Base-by-base conservation (phyloP, 2,797 vertebrate species). In the Smutsia temminckii region DNA sequence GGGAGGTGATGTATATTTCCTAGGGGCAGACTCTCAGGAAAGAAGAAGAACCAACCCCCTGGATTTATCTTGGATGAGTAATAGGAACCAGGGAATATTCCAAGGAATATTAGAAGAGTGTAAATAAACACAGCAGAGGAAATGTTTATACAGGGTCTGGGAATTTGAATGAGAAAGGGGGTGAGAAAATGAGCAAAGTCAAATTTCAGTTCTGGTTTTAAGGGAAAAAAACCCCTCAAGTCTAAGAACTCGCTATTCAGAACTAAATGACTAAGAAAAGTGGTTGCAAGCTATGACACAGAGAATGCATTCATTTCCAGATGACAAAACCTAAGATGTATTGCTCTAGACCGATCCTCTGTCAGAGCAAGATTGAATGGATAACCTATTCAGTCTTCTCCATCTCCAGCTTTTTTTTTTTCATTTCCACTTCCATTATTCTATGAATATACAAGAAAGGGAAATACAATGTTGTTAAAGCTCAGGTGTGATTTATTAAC, bases 401-500 rank as follows among this genome's bases (percentile, higher is more conserved):
- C 23, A 55, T 69, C 74, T 77, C 86, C 18, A 42, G 64, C 27
- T 40, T 40, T 40, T 11, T 46, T 92, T 74, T 85, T 93, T 92
- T 93, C 92, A 94, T 83, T 97, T 91, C 64, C 51, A 91, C 49
- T 94, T 95, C 69, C 87, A 93, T 95, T 95, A 95, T 93, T 89
- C 89, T 87, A 64, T 93, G 93, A 96, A 89, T 97, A 96, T 85
- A 95, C 72, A 77, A 78, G 53, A 94, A 96, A 97, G 23, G 69
- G 77, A 81, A 75, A 95, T 96, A 97, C 85, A 90, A 92, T 6
- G 94, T 34, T 4, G 9, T 88, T 95, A 95, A n/a, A 71, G 68
- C 95, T 87, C 86, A 97, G 49, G 51, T 79, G 64, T 98, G 96
- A 98, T 98, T 97, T 97, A 98, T 96, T 92, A 89, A 75, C 95